Base-by-base conservation (phyloP, 2,888 invertebrate genomes). In the Melipona bicolor region DNA sequence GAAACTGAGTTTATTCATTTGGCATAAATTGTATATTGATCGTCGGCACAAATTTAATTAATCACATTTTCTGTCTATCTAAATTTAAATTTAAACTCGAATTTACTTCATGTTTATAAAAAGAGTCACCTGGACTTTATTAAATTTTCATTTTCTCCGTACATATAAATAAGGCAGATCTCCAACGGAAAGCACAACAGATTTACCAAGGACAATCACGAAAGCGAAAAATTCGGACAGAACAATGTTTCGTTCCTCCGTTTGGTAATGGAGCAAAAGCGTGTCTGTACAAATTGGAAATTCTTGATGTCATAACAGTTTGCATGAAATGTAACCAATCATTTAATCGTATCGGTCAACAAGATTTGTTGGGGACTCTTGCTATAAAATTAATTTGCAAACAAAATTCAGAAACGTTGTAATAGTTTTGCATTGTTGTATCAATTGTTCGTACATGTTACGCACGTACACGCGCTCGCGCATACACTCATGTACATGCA, bases 181-280 rank as follows among this genome's bases (percentile, higher is more conserved):
- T 62, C 76, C 52, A 76, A 82, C 61, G 54, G 76, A 65, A 87
- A 83, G 77, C 77, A 79, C 80, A 87, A 59, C n/a, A 52, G 71
- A 43, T 32, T 81, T 13, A 32, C 69, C 74, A 78, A 15, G 65
- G 74, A 81, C 84, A 67, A 84, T 72, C 65, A 85, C 77, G 78
- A 79, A 81, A 83, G 78, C 77, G 50, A 24, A 52, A 59, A 75
- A 54, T 71, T 49, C 52, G 62, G 61, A 77, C 61, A 62, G 65
- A 80, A 78, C 62, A 70, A 71, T 68, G 56, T 61, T 43, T 70
- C 61, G 24, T 82, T 79, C 71, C 61, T 76, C n/a, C 50, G 36
- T 84, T 74, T 59, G 15, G 9, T 49, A 54, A 50, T 72, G 49
- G 68, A 17, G n/a, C n/a, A 49, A 24, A 81, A 84, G 75, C 68